Evolutionary conservation across 2,797 vertebrate genomes (phyloP), one percentile per base, ranked within the genome.

Genomic region (Hydrophis major): DNA sequence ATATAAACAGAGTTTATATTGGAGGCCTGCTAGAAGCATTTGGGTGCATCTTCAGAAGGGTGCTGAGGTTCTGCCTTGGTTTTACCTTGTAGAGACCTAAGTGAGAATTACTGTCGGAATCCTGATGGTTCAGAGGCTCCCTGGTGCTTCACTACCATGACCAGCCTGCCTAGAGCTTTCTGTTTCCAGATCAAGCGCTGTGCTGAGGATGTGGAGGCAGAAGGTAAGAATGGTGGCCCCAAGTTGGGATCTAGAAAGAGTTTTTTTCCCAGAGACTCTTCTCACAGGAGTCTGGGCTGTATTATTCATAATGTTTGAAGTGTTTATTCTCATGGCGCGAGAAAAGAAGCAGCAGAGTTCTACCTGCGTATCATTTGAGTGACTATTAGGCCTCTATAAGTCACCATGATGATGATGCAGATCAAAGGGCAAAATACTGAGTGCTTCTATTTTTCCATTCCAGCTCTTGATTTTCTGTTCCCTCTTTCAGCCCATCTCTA

Each of bases 141-240:
- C 0, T 99, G 99, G 99, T 99, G 99, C 96, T 99, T 99, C 97
- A 99, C 99, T 0, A 97, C 98, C 7, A 95, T 97, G 57, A 92
- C 98, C 0, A 97, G 97, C 18, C 93, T 99, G 98, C 98, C 98
- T 86, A 96, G 98, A 0, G 99, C 98, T 20, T 99, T 99, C 93
- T 99, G 99, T 95, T 98, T 99, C 96, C 99, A 99, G 97, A 99
- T 99, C 96, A 98, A 98, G 96, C 99, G 99, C 93, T 99, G 99
- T 89, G 95, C 98, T 0, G 98, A 99, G 0, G 98, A 99, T 94
- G 97, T 99, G 86, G 97, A 97, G 13, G 97, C 98, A 0, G 97
- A 99, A 95, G 99, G 99, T 99, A 96, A 98, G 96, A 28, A 12
- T 12, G 22, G 32, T 87, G 20, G 16, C 2, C 90, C 61, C 28